Percentiles rank a stretch among this genome's conserved stretches.
phyloP scores from a whole-genome alignment of 2,888 invertebrate genomes.

The Athalia rosae region DNA sequence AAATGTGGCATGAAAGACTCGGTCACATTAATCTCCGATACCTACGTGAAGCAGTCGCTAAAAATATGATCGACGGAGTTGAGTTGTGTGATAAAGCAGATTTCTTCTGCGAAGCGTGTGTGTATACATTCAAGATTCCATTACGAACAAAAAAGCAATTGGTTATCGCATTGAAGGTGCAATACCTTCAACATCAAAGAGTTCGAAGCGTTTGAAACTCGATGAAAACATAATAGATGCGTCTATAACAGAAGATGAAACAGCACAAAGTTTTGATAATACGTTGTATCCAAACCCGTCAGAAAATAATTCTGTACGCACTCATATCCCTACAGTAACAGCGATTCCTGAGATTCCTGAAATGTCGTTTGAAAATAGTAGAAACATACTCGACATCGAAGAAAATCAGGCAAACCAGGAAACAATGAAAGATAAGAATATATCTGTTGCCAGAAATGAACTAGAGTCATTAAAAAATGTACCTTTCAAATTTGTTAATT shows the following conservation, averaged over 20 bases:
- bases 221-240: neutral
- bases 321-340: neutral
- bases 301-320: constrained; percentile 1
- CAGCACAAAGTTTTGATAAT: neutral
- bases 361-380: constrained; percentile 3
- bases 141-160: constrained; percentile 7
- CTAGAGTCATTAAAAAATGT: constrained; percentile 8
- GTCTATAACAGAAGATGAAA: neutral
- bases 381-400: neutral
- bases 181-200: neutral
- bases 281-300: neutral
- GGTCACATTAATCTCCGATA: constrained; percentile 53
- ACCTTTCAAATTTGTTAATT: constrained; percentile 18
- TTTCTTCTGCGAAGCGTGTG: constrained; percentile 48
- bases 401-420: neutral
- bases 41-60: constrained; percentile 49
- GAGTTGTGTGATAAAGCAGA: constrained; percentile 48
- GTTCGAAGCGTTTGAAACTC: neutral
- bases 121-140: neutral
- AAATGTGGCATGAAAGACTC: constrained; percentile 52
- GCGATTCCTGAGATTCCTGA: constrained; percentile 12
- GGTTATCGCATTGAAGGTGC: constrained; percentile 6
- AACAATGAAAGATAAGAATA: constrained; percentile 1
- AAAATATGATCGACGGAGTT: constrained; percentile 47
- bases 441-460: neutral